phyloP scores from a whole-genome alignment of 2,888 invertebrate species.

The Limenitis camilla region DNA sequence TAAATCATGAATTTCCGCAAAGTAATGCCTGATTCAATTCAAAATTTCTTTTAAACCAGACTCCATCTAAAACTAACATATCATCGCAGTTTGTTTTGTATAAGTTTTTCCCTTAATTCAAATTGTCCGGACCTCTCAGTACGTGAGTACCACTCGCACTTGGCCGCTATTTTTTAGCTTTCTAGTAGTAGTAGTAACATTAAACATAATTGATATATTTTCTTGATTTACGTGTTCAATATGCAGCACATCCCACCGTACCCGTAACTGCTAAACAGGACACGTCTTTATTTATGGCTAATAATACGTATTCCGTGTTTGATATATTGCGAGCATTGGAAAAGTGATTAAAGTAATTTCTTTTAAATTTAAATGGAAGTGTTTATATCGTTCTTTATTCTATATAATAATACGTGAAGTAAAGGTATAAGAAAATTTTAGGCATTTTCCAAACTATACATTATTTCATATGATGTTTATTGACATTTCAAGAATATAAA shows the following conservation, averaged over 20 bases:
- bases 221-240: conserved; percentile 14
- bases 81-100: too few relatives aligned
- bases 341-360: conserved; percentile 39
- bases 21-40: too few relatives aligned
- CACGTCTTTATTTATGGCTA: conserved; percentile 29
- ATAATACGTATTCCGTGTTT: conserved; percentile 38
- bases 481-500: too few relatives aligned
- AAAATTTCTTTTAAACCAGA: too few relatives aligned
- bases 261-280: conserved; percentile 12
- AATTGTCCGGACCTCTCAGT: not conserved
- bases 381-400: not conserved
- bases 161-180: too few relatives aligned
- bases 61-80: too few relatives aligned
- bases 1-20: too few relatives aligned
- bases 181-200: not conserved
- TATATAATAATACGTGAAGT: too few relatives aligned
- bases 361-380: conserved; percentile 12
- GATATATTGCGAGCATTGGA: conserved; percentile 32
- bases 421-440: too few relatives aligned
- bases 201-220: conserved; percentile 2
- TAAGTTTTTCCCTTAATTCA: not conserved
- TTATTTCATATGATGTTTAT: too few relatives aligned
- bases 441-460: too few relatives aligned
- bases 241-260: conserved; percentile 9
- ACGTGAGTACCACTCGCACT: too few relatives aligned